Base-by-base conservation (phyloP, 2,797 vertebrate genomes). In the Pteronotus mesoamericanus region DNA sequence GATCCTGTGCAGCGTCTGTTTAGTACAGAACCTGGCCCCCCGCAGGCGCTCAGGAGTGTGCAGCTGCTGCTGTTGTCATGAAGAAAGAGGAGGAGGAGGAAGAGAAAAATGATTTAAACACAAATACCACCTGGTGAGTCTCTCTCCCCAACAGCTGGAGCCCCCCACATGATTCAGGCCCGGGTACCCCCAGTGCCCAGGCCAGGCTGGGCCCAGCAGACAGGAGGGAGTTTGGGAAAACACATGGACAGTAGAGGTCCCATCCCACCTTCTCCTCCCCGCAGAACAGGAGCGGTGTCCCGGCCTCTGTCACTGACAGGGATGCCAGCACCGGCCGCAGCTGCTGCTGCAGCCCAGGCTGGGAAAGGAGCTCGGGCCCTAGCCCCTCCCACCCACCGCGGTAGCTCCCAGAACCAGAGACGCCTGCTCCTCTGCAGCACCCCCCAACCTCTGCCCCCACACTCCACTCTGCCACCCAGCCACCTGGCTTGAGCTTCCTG, bases 261-360 rank as follows among this genome's bases (percentile, higher is more conserved):
- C 15, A 8, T 14, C 26, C 5, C 39, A 64, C 26, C 6, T 90
- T 11, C 37, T 15, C 12, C 15, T 61, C 24, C 15, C 2, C 0
- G 7, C n/a, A 51, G 29, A 37, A 44, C 55, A 78, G 44, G 64
- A 5, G 4, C 12, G 48, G 6, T 1, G 29, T 11, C n/a, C 68
- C 44, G 0, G 2, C 14, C 3, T 2, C 64, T 9, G 44, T 8
- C 32, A 19, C 26, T 15, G 32, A 32, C 26, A 11, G 14, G 39
- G 15, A 9, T 11, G 34, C 1, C 1, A 19, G 37, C 37, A 18
- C 16, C 1, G 3, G 11, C 12, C 0, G 24, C 0, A 2, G 34
- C 68, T 15, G 6, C 6, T 8, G 34, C 68, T 15, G 6, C 6
- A 8, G 16, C 22, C 9, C 0, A 11, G 44, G 44, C 6, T 6